A percentile compares a stretch with the other conserved stretches of the same genome.
Evolutionary conservation across 1,140 invertebrate genomes (phyloP).

Genomic region (Ceratosolen fusciceps): DNA sequence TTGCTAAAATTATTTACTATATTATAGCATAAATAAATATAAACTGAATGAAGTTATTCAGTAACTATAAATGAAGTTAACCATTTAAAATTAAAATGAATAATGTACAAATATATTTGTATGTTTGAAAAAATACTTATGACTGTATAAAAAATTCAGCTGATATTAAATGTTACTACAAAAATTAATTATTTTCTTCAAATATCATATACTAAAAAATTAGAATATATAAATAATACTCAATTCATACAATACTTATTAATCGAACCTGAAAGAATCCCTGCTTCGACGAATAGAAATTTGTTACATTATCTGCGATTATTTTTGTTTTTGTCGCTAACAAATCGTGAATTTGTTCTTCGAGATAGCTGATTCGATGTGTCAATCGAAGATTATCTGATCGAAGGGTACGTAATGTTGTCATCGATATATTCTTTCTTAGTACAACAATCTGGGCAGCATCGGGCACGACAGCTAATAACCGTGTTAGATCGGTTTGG

Average conservation of each 20-base stretch:
- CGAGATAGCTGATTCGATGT: slow-evolving; percentile 89
- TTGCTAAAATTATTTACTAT: too few species aligned
- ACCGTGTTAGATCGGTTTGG: slow-evolving; percentile 78
- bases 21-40: too few species aligned
- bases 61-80: too few species aligned
- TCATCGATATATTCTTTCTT: slow-evolving; percentile 73
- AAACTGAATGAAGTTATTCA: too few species aligned
- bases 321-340: slow-evolving; percentile 67
- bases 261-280: slow-evolving; percentile 61
- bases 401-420: slow-evolving; percentile 76
- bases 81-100: too few species aligned
- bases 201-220: too few species aligned
- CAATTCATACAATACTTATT: neutral
- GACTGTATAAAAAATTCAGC: too few species aligned
- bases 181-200: too few species aligned
- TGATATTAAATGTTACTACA: too few species aligned
- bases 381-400: slow-evolving; percentile 87
- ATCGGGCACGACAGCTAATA: slow-evolving; percentile 75
- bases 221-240: neutral
- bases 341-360: slow-evolving; percentile 86
- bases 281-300: slow-evolving; percentile 51
- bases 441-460: slow-evolving; percentile 69
- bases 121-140: too few species aligned
- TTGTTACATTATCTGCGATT: slow-evolving; percentile 45
- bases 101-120: too few species aligned